Evolutionary conservation across 30 jellyfish, hydroid and myxozoan genomes (phyloP), one percentile per base, ranked within the genome.

Genomic region (Turritopsis rubra): DNA sequence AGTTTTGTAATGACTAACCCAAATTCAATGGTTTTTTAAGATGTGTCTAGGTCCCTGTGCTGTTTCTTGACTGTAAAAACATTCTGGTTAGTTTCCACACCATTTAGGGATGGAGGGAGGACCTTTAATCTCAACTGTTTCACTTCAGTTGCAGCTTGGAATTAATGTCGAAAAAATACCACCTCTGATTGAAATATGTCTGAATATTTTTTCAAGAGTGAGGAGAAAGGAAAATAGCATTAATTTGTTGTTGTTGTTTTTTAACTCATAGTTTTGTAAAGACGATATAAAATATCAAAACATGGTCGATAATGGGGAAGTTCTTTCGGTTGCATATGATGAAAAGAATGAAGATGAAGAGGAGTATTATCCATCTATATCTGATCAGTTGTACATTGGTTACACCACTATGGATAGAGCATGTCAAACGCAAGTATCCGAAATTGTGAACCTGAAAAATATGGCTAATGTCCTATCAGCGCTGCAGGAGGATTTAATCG

Each of bases 381-480:
- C 98, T 27, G 95, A 85, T 54, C 73, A 85, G 65, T 26, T 92
- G 75, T 88, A 87, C 54, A 86, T 85, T 66, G 98, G 98, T 1
- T 87, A 84, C 83, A 81, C 77, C 77, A 88, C 88, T 81, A 84
- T 66, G 88, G 96, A 92, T 53, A 79, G 95, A 66, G 92, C 96
- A 7, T 87, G 98, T 65, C 98, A 92, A 66, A 92, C 98, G 18
- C 85, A 88, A 4, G 86, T 81, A 22, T 80, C 96, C n/a, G 98
- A 92, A 18, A 88, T 92, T 21, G 79, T 92, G 52, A 84, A 88
- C 16, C 71, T 92, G 66, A 92, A 92, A 65, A 91, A 92, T 27
- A 85, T 92, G 54, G 72, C 98, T 13, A 85, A 83, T 1, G 71
- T 84, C 75, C 65, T 92, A 16, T 85, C 29, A 16, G 30, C 71